phyloP scores from a whole-genome alignment of 2,888 invertebrate genomes.

The Baccha elongata region DNA sequence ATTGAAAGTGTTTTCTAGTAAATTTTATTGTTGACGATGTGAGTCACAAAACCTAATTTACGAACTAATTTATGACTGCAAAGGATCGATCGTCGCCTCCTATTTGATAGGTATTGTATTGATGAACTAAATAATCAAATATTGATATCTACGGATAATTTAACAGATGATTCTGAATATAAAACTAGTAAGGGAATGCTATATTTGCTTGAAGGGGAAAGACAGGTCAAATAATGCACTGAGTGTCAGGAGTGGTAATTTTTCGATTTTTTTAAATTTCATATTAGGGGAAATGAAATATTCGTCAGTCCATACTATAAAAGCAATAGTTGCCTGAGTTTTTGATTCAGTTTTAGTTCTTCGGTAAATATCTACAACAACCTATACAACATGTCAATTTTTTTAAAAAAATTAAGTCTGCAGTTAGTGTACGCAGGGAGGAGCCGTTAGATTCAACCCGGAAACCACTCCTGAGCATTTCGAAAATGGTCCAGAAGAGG shows the following conservation, averaged over 20 bases:
- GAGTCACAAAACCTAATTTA: too few relatives aligned
- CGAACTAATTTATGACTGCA: too few relatives aligned
- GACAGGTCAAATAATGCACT: constrained; percentile 14
- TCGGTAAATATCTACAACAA: not conserved
- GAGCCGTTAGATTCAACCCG: constrained; percentile 1
- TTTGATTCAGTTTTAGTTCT: constrained; percentile 1
- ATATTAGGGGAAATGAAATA: constrained; percentile 13
- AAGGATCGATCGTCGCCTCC: too few relatives aligned
- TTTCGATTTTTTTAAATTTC: not conserved
- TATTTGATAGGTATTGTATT: too few relatives aligned
- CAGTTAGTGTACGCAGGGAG: constrained; percentile 3
- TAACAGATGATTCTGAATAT: too few relatives aligned
- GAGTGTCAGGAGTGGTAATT: constrained; percentile 10
- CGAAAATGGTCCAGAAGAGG: too few relatives aligned
- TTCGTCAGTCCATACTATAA: constrained; percentile 11
- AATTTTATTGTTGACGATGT: too few relatives aligned
- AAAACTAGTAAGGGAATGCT: too few relatives aligned
- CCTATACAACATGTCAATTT: not conserved
- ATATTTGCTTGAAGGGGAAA: not conserved
- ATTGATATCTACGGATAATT: too few relatives aligned
- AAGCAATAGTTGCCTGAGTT: constrained; percentile 7
- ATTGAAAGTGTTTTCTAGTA: too few relatives aligned
- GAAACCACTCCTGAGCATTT: constrained; percentile 1
- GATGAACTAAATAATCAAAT: too few relatives aligned
- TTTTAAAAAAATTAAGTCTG: not conserved